Evolutionary conservation across 2,113 vertebrate species (phyloP).

Genomic region (Gasterosteus nipponicus): DNA sequence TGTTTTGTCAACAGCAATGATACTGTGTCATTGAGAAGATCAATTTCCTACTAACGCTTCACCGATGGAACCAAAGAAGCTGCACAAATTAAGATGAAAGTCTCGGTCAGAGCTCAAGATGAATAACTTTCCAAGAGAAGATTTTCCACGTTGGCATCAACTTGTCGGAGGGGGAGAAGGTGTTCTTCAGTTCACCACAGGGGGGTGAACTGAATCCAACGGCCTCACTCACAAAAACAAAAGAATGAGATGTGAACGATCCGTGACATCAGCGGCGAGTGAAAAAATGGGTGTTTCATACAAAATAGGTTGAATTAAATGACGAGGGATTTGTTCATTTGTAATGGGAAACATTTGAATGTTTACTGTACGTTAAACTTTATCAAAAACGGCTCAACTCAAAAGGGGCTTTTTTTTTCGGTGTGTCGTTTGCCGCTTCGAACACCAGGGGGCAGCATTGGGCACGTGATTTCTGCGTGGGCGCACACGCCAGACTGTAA

Average conservation of each 20-base stretch:
- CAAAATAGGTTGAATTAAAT: no score
- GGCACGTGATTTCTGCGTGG: slow-evolving; percentile 1
- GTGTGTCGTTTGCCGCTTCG: background rate
- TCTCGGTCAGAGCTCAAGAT: no score
- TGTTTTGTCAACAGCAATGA: background rate
- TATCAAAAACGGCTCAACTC: background rate
- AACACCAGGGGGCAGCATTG: slow-evolving; percentile 57
- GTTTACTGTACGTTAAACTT: background rate
- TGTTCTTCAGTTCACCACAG: no score
- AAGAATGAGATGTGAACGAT: no score
- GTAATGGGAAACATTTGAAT: background rate
- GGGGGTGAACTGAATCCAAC: background rate
- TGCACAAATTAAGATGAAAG: background rate
- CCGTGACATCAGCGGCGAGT: no score
- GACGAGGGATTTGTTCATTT: background rate
- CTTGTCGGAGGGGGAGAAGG: background rate
- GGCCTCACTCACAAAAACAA: no score
- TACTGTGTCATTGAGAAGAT: background rate
- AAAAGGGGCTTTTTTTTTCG: background rate
- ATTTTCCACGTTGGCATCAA: no score
- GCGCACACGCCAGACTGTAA: background rate
- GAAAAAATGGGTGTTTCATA: no score
- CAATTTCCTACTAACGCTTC: no score
- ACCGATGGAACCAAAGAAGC: no score
- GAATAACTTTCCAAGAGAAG: no score